These are phyloP conservation scores for Epinephelus cyanopodus DNA, from an alignment of 2,113 vertebrate species.

Conservation along the genomic window DNA sequence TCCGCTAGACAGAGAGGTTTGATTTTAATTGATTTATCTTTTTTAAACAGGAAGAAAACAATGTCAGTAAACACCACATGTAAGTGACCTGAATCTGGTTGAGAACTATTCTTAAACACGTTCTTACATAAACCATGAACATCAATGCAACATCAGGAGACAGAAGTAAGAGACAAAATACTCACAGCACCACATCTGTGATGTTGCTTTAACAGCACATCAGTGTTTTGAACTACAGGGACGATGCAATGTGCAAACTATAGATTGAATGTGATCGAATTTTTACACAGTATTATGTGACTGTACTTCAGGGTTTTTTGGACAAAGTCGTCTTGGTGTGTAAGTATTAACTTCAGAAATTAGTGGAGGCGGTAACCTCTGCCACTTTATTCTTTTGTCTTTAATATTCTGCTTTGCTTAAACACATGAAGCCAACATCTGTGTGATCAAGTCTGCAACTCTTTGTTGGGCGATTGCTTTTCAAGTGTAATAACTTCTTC, in stretches of 20 bases:
- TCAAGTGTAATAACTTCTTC: background rate
- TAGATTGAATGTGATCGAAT: background rate
- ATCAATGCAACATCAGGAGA: background rate
- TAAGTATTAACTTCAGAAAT: background rate
- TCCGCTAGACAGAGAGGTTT: constrained; percentile 85
- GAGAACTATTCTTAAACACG: background rate
- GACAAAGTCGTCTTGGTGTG: background rate
- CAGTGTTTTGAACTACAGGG: background rate
- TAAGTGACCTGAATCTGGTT: background rate
- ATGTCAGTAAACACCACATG: constrained; percentile 17
- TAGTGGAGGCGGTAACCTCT: background rate
- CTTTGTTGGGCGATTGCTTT: background rate
- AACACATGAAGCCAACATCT: background rate
- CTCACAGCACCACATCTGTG: background rate
- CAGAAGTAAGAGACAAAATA: background rate
- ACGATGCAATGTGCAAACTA: background rate
- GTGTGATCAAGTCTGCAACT: background rate
- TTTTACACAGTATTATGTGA: background rate
- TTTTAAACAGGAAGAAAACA: constrained; percentile 41
- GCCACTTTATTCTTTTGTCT: background rate
- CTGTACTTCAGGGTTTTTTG: background rate
- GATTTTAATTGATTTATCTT: constrained; percentile 46
- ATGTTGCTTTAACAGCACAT: background rate
- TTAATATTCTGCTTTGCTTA: background rate
- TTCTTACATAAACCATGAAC: background rate